These are phyloP conservation scores for Ovibos moschatus DNA, from an alignment of 2,113 vertebrate species.

Conservation along the genomic window DNA sequence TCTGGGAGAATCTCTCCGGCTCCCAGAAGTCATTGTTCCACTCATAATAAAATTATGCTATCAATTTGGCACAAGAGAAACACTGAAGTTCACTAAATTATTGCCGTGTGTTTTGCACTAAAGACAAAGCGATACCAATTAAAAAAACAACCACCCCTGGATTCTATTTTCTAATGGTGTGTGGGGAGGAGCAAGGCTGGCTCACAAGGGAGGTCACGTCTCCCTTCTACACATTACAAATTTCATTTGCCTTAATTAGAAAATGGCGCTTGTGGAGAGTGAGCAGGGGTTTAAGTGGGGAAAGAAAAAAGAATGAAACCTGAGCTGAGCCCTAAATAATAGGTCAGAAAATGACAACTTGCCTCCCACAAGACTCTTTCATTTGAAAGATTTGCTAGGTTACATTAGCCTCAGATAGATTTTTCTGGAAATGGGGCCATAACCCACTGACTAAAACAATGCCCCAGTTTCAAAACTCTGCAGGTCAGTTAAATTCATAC, in stretches of 20 bases:
- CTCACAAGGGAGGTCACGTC: slow-evolving; percentile 67
- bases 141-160: slow-evolving; percentile 66
- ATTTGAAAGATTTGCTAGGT: slow-evolving; percentile 77
- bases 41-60: slow-evolving; percentile 85
- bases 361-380: slow-evolving; percentile 80
- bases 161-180: slow-evolving; percentile 76
- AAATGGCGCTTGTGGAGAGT: slow-evolving; percentile 68
- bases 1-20: slow-evolving; percentile 77
- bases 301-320: slow-evolving; percentile 69
- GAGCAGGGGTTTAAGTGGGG: slow-evolving; percentile 45
- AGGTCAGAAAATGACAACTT: slow-evolving; percentile 81
- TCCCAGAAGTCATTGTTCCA: slow-evolving; percentile 83
- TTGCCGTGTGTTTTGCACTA: slow-evolving; percentile 76
- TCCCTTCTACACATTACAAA: slow-evolving; percentile 71
- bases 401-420: slow-evolving; percentile 68
- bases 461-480: slow-evolving; percentile 69
- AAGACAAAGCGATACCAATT: slow-evolving; percentile 81
- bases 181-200: slow-evolving; percentile 52
- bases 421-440: slow-evolving; percentile 74
- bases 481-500: slow-evolving; percentile 53
- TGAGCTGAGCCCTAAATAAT: slow-evolving; percentile 78
- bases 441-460: slow-evolving; percentile 64
- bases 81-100: slow-evolving; percentile 83
- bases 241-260: slow-evolving; percentile 82
- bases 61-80: slow-evolving; percentile 85